Evolutionary conservation across 2,797 vertebrate genomes (phyloP).

Genomic region (Rousettus madagascariensis): DNA sequence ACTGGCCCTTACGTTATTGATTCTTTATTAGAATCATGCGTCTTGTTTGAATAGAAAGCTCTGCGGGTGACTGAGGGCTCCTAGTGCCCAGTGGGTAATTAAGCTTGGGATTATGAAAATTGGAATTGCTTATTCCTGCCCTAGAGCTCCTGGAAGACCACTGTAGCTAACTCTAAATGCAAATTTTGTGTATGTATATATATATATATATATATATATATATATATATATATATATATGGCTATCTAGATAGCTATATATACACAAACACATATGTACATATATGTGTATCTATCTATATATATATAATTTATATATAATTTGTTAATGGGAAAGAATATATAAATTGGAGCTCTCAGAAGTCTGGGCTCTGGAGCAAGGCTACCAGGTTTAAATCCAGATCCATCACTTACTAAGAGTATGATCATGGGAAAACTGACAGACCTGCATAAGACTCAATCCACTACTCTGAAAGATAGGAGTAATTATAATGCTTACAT

Average conservation of each 20-base stretch:
- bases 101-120: conserved; percentile 67
- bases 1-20: conserved; percentile 57
- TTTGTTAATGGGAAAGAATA: neutral
- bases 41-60: conserved; percentile 72
- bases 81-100: conserved; percentile 67
- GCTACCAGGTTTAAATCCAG: neutral
- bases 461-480: neutral
- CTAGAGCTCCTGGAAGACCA: neutral
- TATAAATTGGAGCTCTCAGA: neutral
- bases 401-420: neutral
- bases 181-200: neutral
- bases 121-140: conserved; percentile 39
- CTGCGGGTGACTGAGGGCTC: conserved; percentile 39
- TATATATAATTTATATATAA: neutral
- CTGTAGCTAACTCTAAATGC: neutral
- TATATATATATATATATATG: too few relatives aligned
- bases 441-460: neutral
- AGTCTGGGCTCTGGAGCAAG: neutral
- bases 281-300: too few relatives aligned
- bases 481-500: neutral
- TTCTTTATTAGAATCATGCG: conserved; percentile 79
- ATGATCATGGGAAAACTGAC: neutral
- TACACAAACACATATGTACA: too few relatives aligned
- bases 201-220: too few relatives aligned
- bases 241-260: too few relatives aligned